Base-by-base conservation (phyloP, 2,113 vertebrate genomes). In the Pachycephala philippinensis region DNA sequence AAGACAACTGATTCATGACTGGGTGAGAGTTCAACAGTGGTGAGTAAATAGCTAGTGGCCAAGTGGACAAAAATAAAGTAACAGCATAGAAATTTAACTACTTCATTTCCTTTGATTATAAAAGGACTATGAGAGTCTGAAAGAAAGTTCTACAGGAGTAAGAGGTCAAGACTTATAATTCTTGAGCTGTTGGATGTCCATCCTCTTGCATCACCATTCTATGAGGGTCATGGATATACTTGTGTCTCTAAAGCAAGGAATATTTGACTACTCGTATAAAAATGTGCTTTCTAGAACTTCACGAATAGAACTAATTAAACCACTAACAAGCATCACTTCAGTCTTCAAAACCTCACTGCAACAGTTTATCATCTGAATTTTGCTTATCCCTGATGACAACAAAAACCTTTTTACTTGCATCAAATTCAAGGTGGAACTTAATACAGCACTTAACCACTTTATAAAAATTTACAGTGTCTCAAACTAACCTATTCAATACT, bases 141-240 rank as follows among this genome's bases (percentile, higher is more conserved):
- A 78, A 61, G 6, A 9, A 74, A 45, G 11, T 23, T 53, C 39
- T 49, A 65, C 8, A 66, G 28, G 31, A 90, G 4, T 47, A 70
- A 70, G 52, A 74, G 14, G 21, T 13, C 18, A 90, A 72, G 35
- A 60, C 16, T 56, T 53, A 0, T 0, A 64, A 63, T 30, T 54
- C 11, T 35, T 70, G 42, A 54, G 19, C 18, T 53, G 9, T 18
- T 68, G 6, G 11, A 81, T 9, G 23, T 5, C 44, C 30, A 42
- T 14, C 27, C 23, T 61, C 45, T 65, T 56, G 39, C 53, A 69
- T 28, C 28, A 54, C 39, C 18, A 49, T 7, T 26, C 24, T 11
- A 3, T 11, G 24, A 74, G 1, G 3, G 50, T 15, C 40, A 69
- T 2, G 2, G 42, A 74, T 10, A 30, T 7, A 44, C 4, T 7